These are phyloP conservation scores for Willowsia nigromaculata DNA, from an alignment of 2,888 invertebrate species.

Conservation along the genomic window DNA sequence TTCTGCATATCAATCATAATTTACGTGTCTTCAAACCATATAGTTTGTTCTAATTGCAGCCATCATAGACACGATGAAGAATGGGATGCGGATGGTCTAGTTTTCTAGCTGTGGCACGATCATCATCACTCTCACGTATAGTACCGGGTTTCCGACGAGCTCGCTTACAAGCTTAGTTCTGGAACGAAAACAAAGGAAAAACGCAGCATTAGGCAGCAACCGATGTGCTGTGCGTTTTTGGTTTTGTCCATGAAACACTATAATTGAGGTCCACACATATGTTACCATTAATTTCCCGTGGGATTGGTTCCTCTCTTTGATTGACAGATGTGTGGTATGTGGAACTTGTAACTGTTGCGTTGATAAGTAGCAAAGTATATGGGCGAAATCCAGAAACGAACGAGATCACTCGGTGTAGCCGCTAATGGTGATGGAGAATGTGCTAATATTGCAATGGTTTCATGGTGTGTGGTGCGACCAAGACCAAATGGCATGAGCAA, in stretches of 20 bases:
- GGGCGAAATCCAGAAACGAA: too few species aligned
- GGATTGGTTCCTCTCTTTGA: conserved; percentile 47
- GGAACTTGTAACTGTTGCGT: too few species aligned
- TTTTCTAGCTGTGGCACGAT: not conserved
- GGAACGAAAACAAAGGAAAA: not conserved
- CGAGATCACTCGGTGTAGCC: too few species aligned
- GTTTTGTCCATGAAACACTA: not conserved
- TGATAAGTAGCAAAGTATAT: too few species aligned
- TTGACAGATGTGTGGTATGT: conserved; percentile 8
- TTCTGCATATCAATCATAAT: conserved; percentile 41
- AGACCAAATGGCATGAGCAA: too few species aligned
- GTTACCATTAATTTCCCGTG: conserved; percentile 43
- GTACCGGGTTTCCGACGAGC: not conserved
- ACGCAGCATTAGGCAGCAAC: too few species aligned
- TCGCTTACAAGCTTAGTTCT: not conserved
- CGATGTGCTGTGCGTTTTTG: not conserved
- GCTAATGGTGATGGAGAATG: too few species aligned
- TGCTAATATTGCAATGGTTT: too few species aligned
- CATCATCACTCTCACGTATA: not conserved
- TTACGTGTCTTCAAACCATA: not conserved
- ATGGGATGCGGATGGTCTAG: not conserved
- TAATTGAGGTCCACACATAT: not conserved
- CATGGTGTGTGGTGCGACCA: too few species aligned
- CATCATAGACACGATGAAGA: not conserved
- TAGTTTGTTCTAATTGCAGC: not conserved